Percentiles rank a stretch among this genome's conserved stretches.
Evolutionary conservation across 2,888 invertebrate species (phyloP).

Genomic region (Phlogophora meticulosa): DNA sequence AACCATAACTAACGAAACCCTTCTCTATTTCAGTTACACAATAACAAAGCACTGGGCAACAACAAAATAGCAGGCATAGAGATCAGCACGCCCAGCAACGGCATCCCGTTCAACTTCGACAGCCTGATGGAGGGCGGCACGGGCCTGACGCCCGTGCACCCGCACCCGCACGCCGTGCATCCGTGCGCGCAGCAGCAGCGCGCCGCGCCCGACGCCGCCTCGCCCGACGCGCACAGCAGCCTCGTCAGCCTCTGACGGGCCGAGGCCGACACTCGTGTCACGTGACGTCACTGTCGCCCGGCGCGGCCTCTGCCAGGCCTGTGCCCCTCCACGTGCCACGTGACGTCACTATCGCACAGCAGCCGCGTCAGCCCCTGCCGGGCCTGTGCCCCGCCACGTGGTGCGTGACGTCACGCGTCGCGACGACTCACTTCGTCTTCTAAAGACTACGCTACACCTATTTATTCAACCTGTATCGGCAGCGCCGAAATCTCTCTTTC

Average conservation of each 20-base stretch:
- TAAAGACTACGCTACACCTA: conserved; percentile 60
- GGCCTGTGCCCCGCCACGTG: conserved; percentile 47
- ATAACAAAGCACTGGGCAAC: conserved; percentile 85
- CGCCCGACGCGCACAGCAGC: conserved; percentile 94
- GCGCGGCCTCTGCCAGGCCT: too few relatives aligned
- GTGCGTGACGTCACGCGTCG: conserved; percentile 66
- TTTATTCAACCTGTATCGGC: conserved; percentile 58
- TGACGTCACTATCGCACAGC: too few relatives aligned
- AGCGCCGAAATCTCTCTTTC: conserved; percentile 54
- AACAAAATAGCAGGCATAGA: conserved; percentile 95
- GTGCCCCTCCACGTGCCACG: conserved; percentile 54
- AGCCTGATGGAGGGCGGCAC: conserved; percentile 98
- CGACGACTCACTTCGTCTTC: conserved; percentile 74
- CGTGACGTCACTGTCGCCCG: too few relatives aligned
- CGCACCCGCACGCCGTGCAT: conserved; percentile 92
- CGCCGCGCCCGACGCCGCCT: conserved; percentile 93
- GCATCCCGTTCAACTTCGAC: conserved; percentile 97
- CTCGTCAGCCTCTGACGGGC: conserved; percentile 97
- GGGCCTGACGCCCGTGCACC: conserved; percentile 95
- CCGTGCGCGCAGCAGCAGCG: conserved; percentile 95
- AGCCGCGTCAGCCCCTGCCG: too few relatives aligned
- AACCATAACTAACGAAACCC: conserved; percentile 31
- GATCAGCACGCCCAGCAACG: conserved; percentile 96
- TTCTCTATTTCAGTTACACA: conserved; percentile 82
- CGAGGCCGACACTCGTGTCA: too few relatives aligned